These are phyloP conservation scores for Garrulus glandarius DNA, from an alignment of 2,797 vertebrate genomes.

Conservation along the genomic window DNA sequence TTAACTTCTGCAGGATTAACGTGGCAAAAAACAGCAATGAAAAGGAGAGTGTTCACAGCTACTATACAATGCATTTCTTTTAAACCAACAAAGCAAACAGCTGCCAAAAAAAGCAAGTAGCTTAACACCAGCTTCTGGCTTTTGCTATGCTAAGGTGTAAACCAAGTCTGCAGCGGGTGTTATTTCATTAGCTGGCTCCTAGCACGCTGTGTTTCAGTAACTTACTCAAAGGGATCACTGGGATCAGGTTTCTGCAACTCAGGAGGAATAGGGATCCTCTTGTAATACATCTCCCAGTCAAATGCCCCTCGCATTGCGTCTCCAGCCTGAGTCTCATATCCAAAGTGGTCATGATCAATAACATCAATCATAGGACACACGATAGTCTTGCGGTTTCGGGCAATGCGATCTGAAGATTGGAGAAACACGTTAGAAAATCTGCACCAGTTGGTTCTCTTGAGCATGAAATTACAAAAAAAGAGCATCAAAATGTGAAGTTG, in stretches of 20 bases:
- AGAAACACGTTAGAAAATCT: constrained; percentile 33
- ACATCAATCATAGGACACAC: constrained; percentile 98
- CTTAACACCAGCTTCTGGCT: constrained; percentile 23
- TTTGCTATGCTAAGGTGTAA: not conserved
- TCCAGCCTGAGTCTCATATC: constrained; percentile 92
- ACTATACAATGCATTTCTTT: constrained; percentile 1
- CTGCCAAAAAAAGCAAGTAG: constrained; percentile 44
- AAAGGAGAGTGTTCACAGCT: constrained; percentile 14
- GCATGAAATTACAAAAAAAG: not conserved
- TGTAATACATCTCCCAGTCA: constrained; percentile 99
- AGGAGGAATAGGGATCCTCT: constrained; percentile 91
- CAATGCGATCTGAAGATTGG: constrained; percentile 85
- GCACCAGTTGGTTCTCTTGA: not conserved
- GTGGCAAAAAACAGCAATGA: constrained; percentile 20
- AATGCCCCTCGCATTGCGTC: constrained; percentile 96
- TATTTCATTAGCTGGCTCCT: not conserved
- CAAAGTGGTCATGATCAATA: constrained; percentile 94
- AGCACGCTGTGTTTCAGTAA: not conserved
- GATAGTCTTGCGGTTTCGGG: constrained; percentile 90
- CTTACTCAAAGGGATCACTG: constrained; percentile 94
- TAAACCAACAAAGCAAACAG: constrained; percentile 22
- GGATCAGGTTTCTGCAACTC: constrained; percentile 87
- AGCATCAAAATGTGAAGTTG: not conserved
- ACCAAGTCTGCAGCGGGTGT: not conserved
- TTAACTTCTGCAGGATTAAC: constrained; percentile 30